Percentiles rank a stretch among this genome's conserved stretches.
Conservation (phyloP, 2,113 vertebrate genomes). For the human region GRCh38 chr4:177587501-177588000, state of each 20-base stretch:
- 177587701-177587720: conserved; percentile 30
- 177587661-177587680: neutral
- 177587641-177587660: conserved; percentile 47
- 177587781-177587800: conserved; percentile 23
- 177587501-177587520: conserved; percentile 1
- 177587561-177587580: conserved; percentile 31
- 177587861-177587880: neutral
- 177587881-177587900: neutral
- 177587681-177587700: conserved; percentile 46
- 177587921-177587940: neutral
- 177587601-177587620: neutral
- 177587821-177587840: conserved; percentile 14
- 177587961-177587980: neutral
- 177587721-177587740: conserved; percentile 39
- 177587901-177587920: conserved; percentile 52
- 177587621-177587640: conserved; percentile 5
- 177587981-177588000: conserved; percentile 30
- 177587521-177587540: conserved; percentile 14
- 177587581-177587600: conserved; percentile 41
- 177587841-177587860: conserved; percentile 7
- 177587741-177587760: conserved; percentile 36
- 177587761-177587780: conserved; percentile 53
- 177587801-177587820: conserved; percentile 52
- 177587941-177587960: conserved; percentile 9
- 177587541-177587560: neutral